These are phyloP conservation scores for Montipora foliosa DNA, from an alignment of 64 coral and sea anemone species.

Conservation along the genomic window DNA sequence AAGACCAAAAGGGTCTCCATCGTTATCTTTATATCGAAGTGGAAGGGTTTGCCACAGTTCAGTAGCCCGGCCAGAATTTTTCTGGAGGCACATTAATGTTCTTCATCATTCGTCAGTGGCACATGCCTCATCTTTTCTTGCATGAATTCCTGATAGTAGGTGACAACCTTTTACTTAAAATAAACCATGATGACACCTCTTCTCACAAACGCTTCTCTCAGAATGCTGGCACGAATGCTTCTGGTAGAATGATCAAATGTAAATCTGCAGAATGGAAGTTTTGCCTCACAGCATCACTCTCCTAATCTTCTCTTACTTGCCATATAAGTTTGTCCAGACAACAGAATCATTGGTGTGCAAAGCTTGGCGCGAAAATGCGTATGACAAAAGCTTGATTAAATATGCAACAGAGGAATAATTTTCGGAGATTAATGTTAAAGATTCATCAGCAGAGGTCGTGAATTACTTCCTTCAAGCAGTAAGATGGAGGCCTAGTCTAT, in stretches of 20 bases:
- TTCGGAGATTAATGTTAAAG: not conserved
- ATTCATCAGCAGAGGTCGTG: not conserved
- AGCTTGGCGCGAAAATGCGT: not conserved
- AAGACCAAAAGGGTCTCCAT: too few relatives aligned
- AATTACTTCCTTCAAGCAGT: not conserved
- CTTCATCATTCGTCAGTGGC: not conserved
- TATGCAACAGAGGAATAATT: not conserved
- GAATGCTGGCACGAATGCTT: too few relatives aligned
- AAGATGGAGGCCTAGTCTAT: not conserved
- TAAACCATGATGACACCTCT: too few relatives aligned
- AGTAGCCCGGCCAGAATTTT: too few relatives aligned
- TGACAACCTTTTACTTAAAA: too few relatives aligned
- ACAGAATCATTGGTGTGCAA: not conserved
- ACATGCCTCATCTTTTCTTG: not conserved
- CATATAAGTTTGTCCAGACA: not conserved
- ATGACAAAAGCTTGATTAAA: not conserved
- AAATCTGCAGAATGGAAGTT: too few relatives aligned
- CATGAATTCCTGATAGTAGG: not conserved
- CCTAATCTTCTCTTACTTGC: too few relatives aligned
- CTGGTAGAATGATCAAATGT: too few relatives aligned
- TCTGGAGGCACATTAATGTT: not conserved
- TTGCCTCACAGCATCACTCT: too few relatives aligned
- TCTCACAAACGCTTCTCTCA: too few relatives aligned
- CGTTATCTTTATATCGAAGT: too few relatives aligned
- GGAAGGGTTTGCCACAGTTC: too few relatives aligned